These are phyloP conservation scores for Fragum fragum DNA, from an alignment of 2,888 invertebrate genomes.

Conservation along the genomic window DNA sequence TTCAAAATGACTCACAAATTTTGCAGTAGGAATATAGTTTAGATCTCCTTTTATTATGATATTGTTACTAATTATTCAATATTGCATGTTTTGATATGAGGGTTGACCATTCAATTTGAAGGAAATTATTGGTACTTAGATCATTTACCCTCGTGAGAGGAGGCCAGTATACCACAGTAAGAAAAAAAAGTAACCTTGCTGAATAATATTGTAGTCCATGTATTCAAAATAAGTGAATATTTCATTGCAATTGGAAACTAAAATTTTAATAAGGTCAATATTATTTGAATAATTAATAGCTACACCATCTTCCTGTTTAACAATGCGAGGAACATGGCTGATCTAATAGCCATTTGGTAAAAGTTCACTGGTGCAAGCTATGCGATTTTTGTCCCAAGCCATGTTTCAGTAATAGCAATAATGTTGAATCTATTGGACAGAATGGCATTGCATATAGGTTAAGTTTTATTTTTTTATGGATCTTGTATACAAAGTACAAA, in stretches of 20 bases:
- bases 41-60: conserved; percentile 44
- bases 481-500: no score
- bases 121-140: background rate
- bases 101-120: conserved; percentile 43
- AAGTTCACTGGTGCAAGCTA: conserved; percentile 36
- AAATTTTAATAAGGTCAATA: conserved; percentile 6
- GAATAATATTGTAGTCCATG: background rate
- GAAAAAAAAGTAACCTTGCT: conserved; percentile 14
- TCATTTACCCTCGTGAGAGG: background rate
- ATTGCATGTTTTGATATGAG: conserved; percentile 36
- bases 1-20: conserved; percentile 25
- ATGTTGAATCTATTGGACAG: conserved; percentile 37
- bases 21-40: conserved; percentile 31
- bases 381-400: conserved; percentile 41
- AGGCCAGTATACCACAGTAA: background rate
- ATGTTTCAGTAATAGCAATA: conserved; percentile 44
- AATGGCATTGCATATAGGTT: conserved; percentile 30
- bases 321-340: conserved; percentile 37
- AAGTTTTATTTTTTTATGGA: conserved; percentile 47
- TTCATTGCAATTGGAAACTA: conserved; percentile 25
- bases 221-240: conserved; percentile 37
- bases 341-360: conserved; percentile 34
- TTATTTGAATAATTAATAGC: conserved; percentile 29
- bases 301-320: conserved; percentile 26
- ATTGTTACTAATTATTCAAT: conserved; percentile 30